Evolutionary conservation across 2,113 vertebrate genomes (phyloP), one percentile per base, ranked within the genome.

Genomic region (Polypterus senegalus): DNA sequence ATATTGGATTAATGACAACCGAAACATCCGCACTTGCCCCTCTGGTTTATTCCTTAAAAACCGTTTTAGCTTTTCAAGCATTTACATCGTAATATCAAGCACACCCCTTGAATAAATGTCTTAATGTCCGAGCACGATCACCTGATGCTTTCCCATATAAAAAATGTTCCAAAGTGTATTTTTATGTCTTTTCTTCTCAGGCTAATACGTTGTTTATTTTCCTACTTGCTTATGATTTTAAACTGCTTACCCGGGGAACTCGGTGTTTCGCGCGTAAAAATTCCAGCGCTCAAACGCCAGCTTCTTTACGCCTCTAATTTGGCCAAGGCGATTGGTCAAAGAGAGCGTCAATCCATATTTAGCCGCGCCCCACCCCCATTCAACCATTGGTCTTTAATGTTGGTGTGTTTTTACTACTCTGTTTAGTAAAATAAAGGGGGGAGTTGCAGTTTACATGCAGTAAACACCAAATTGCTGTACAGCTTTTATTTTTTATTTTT

Each of bases 341-440:
- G 3, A 7, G 47, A 67, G 67, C 72, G 75, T 87, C 86, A 81
- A 81, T 88, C 85, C 79, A 52, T 70, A 59, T 65, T 71, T 82
- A 79, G 84, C 84, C 81, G 78, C 82, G 72, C 81, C 84, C 82
- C 81, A 84, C 79, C 80, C 81, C 83, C 81, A 81, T 82, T 85
- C 82, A 87, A 77, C 82, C 86, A 78, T 77, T 85, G 67, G 73
- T 74, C 78, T 81, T 81, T 51, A 79, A 77, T 78, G 82, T 82
- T 84, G 76, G 81, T 78, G 77, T 85, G 84, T 87, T 81, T 87
- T 85, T 87, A 88, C 83, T 86, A 85, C 82, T 83, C 80, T 84
- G 80, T 79, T 72, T 81, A 75, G 81, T 79, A 81, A 84, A 27
- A 27, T 77, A 81, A 77, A 74, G 77, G 82, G 82, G 78, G 82